Percentiles rank a stretch among this genome's conserved stretches.
These are phyloP conservation scores for Manis crassicaudata DNA, from an alignment of 2,797 vertebrate genomes.

Conservation along the genomic window DNA sequence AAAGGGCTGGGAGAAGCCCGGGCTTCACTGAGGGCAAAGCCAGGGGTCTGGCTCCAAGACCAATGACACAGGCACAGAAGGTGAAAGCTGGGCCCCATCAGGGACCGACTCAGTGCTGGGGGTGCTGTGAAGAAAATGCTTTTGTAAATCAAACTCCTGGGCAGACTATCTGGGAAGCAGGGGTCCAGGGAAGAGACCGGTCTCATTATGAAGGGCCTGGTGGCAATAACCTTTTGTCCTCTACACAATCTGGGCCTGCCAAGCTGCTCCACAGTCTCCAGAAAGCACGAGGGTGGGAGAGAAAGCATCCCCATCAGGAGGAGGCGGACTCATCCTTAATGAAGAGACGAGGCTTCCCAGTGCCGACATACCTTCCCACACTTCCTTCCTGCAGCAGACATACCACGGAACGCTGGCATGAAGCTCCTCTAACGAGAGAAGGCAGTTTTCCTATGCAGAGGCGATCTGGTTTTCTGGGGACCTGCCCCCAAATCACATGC, in stretches of 20 bases:
- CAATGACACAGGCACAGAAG: conserved; percentile 46
- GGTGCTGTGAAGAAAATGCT: conserved; percentile 65
- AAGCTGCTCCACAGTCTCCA: conserved; percentile 77
- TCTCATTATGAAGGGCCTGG: conserved; percentile 77
- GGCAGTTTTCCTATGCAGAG: background rate
- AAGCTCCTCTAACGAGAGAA: background rate
- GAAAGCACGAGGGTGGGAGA: conserved; percentile 74
- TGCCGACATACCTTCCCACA: conserved; percentile 51
- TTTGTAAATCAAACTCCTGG: conserved; percentile 77
- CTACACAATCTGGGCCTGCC: conserved; percentile 79
- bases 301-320: conserved; percentile 60
- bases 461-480: background rate
- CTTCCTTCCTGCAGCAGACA: conserved; percentile 35
- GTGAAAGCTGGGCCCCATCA: conserved; percentile 38
- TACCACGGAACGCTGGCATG: background rate
- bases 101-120: conserved; percentile 50
- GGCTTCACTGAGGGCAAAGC: background rate
- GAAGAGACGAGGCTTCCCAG: conserved; percentile 54
- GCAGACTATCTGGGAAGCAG: conserved; percentile 63
- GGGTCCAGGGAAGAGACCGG: conserved; percentile 63
- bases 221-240: conserved; percentile 84
- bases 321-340: conserved; percentile 65
- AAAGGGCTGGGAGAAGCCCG: background rate
- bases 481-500: background rate
- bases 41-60: conserved; percentile 50